A percentile compares a stretch with the other conserved stretches of the same genome.
Evolutionary conservation across 2,113 vertebrate species (phyloP).

Genomic region (Orcinus orca): DNA sequence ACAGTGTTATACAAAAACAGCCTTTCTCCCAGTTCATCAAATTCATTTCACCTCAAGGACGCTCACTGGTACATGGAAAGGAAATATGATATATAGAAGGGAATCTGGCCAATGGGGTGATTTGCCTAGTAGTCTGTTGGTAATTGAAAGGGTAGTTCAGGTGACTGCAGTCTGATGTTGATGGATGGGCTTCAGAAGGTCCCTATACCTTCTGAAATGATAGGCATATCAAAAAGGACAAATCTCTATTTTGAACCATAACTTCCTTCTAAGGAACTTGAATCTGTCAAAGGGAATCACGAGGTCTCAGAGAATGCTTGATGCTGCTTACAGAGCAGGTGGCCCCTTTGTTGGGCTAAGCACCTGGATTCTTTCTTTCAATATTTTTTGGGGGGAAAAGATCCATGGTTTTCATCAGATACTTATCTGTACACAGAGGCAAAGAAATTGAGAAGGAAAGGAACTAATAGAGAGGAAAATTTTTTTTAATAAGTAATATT

Average conservation of each 20-base stretch:
- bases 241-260: neutral
- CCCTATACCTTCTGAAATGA: neutral
- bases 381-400: neutral
- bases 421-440: neutral
- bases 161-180: neutral
- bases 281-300: neutral
- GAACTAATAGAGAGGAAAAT: neutral
- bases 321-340: neutral
- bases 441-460: neutral
- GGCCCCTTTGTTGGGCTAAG: neutral
- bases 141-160: neutral
- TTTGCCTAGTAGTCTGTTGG: neutral
- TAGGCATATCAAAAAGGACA: neutral
- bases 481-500: neutral
- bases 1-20: neutral
- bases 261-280: neutral
- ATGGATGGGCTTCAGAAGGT: neutral
- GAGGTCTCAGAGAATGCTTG: neutral
- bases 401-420: neutral
- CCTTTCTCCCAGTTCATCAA: neutral
- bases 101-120: neutral
- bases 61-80: neutral
- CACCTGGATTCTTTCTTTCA: neutral
- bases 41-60: neutral
- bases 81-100: neutral